Evolutionary conservation across 2,797 vertebrate species (phyloP).

Genomic region (Peromyscus eremicus): DNA sequence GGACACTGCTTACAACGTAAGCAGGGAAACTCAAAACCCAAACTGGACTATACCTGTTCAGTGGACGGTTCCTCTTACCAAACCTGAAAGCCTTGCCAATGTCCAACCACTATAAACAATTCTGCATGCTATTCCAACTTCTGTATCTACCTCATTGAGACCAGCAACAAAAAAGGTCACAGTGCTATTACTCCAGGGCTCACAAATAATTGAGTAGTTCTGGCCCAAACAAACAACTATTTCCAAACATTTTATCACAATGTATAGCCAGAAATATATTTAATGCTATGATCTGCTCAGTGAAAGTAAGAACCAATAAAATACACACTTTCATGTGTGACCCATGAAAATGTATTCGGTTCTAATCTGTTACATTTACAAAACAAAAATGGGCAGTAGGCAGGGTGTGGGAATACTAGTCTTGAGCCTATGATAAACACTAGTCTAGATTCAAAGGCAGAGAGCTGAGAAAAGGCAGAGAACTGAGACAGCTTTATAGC

Average conservation of each 20-base stretch:
- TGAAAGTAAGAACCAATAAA: constrained; percentile 1
- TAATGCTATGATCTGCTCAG: neutral
- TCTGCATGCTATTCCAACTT: constrained; percentile 36
- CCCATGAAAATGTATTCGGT: neutral
- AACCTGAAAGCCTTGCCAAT: neutral
- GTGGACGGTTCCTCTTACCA: neutral
- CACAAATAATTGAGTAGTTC: neutral
- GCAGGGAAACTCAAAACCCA: neutral
- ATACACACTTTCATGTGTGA: neutral
- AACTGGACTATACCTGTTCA: neutral
- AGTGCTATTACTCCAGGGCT: neutral
- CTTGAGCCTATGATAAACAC: neutral
- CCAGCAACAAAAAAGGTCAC: neutral
- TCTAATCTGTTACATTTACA: constrained; percentile 38
- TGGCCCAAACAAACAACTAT: neutral
- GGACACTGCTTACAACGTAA: neutral
- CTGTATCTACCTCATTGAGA: neutral
- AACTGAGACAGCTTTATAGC: neutral
- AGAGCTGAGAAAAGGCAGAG: neutral
- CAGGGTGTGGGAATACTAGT: neutral
- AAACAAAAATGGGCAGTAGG: neutral
- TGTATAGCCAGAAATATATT: neutral
- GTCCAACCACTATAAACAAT: constrained; percentile 13
- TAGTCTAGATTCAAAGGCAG: constrained; percentile 7
- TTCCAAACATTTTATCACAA: constrained; percentile 28